Evolutionary conservation across 1,140 invertebrate genomes (phyloP).

Genomic region (Lordiphosa clarofinis): DNA sequence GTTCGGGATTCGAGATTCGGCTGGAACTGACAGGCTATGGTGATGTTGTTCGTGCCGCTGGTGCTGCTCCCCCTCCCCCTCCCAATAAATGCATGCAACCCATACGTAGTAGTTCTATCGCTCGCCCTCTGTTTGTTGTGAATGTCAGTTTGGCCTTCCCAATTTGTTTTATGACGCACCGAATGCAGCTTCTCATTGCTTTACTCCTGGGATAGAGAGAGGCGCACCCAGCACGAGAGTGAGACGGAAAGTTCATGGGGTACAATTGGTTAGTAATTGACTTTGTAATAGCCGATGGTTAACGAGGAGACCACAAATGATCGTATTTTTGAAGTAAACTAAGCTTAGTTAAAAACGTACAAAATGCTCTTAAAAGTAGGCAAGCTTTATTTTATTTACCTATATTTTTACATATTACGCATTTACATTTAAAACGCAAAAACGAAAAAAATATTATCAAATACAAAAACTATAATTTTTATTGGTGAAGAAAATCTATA

Average conservation of each 20-base stretch:
- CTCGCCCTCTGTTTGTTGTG: constrained; percentile 25
- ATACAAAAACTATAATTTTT: no score
- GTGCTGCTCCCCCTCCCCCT: constrained; percentile 22
- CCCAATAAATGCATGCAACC: constrained; percentile 60
- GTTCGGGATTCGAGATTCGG: constrained; percentile 36
- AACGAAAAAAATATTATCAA: no score
- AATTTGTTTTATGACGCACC: constrained; percentile 71
- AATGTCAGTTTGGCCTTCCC: constrained; percentile 55
- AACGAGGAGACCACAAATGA: no score
- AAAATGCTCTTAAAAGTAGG: no score
- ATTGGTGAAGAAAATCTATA: no score
- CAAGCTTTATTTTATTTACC: no score
- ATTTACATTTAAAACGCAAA: no score
- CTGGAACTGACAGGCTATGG: constrained; percentile 50
- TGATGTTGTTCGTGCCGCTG: constrained; percentile 4
- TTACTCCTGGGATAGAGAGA: constrained; percentile 36
- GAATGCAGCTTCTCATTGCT: constrained; percentile 44
- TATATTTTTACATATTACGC: no score
- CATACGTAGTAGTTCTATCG: constrained; percentile 18
- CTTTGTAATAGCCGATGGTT: neutral
- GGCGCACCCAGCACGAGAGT: constrained; percentile 19
- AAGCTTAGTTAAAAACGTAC: no score
- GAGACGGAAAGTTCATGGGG: constrained; percentile 12
- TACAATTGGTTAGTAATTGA: constrained; percentile 6
- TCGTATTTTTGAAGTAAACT: no score